Percentiles rank a stretch among this genome's conserved stretches.
Evolutionary conservation across 2,888 invertebrate species (phyloP).

Genomic region (Chrysolina americana): DNA sequence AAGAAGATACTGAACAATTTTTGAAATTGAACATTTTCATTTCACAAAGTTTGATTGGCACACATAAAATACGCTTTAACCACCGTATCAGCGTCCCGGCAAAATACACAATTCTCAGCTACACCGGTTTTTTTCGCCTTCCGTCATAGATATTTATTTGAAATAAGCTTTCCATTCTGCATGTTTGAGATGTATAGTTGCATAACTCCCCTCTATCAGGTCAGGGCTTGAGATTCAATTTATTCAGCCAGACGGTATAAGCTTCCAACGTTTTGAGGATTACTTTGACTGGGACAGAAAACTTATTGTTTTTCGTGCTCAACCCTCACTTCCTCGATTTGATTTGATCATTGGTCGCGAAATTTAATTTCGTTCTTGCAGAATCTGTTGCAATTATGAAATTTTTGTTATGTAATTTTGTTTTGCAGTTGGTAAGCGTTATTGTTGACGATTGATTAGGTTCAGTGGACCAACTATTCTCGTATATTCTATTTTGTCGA

Average conservation of each 20-base stretch:
- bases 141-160: constrained; percentile 23
- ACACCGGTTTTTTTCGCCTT: constrained; percentile 9
- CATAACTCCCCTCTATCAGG: constrained; percentile 60
- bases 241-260: constrained; percentile 56
- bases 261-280: constrained; percentile 27
- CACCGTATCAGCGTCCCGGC: neutral
- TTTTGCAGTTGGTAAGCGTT: too few relatives aligned
- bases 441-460: too few relatives aligned
- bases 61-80: neutral
- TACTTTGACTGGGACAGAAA: constrained; percentile 17
- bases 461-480: too few relatives aligned
- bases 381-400: too few relatives aligned
- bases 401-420: too few relatives aligned
- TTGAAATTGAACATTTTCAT: too few relatives aligned
- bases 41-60: too few relatives aligned
- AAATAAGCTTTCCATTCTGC: constrained; percentile 15
- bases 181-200: constrained; percentile 34
- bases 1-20: too few relatives aligned
- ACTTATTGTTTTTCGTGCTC: constrained; percentile 47
- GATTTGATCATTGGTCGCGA: too few relatives aligned
- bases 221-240: constrained; percentile 62
- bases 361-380: too few relatives aligned
- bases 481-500: too few relatives aligned
- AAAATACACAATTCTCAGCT: constrained; percentile 9
- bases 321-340: constrained; percentile 48